Base-by-base conservation (phyloP, 2,113 vertebrate species). In the Tragelaphus strepsiceros region DNA sequence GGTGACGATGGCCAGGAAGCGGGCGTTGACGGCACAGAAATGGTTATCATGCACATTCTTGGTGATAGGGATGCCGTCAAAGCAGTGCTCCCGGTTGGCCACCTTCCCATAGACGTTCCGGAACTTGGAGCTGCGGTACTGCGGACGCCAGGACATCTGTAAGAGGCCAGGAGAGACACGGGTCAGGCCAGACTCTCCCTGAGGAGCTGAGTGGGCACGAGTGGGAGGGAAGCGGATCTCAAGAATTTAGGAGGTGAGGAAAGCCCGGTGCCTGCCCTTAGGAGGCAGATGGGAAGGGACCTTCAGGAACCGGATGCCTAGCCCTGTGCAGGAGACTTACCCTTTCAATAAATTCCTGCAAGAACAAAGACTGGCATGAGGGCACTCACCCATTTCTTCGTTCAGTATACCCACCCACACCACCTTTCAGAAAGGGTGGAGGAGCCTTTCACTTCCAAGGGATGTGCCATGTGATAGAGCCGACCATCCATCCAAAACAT, bases 111-210 rank as follows among this genome's bases (percentile, higher is more conserved):
- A 99, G 80, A 99, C 99, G 0, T 99, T 99, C 98, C 99, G 99
- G 99, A 99, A 99, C 99, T 99, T 99, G 99, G 99, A 99, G 99
- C 99, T 99, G 99, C 99, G 99, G 99, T 99, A 99, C 89, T 99
- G 99, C 61, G 99, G 99, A 86, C 99, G 99, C 99, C 99, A 99
- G 99, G 99, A 99, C 99, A 99, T 99, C 99, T 99, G 99, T 17
- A 2, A 56, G 94, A 67, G 88, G 43, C 94, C 7, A 24, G 14
- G 10, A 89, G 62, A 88, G 59, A 77, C 30, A 22, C 16, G 46
- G 22, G 92, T 97, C 96, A 98, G 92, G 53, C 30, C 77, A 80
- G 85, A 10, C 86, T 10, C 46, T 49, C n/a, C 87, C 11, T 5
- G 11, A 85, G 67, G 74, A 80, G 43, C 64, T 14, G 8, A 30